Percentiles rank a stretch among this genome's conserved stretches.
phyloP scores from a whole-genome alignment of 2,888 invertebrate genomes.

The Chelonus formosanus region DNA sequence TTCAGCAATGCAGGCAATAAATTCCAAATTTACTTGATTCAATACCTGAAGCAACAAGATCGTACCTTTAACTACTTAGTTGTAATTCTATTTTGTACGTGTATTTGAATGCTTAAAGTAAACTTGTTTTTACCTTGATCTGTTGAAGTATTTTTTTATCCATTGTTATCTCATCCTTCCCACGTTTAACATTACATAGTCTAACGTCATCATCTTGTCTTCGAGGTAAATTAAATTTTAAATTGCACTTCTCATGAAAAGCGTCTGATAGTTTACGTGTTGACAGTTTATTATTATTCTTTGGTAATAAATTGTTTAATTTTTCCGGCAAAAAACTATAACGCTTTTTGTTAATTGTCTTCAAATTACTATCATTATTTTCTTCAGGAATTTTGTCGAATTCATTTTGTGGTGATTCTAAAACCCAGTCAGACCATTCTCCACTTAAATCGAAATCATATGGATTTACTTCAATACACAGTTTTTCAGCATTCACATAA shows the following conservation, averaged over 20 bases:
- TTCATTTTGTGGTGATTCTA: conserved; percentile 6
- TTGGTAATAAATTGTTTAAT: conserved; percentile 38
- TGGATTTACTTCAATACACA: neutral
- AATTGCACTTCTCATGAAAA: conserved; percentile 16
- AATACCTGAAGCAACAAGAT: conserved; percentile 67
- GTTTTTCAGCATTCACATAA: no score
- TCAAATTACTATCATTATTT: conserved; percentile 12
- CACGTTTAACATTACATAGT: conserved; percentile 41
- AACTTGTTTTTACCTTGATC: conserved; percentile 43
- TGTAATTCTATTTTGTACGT: neutral
- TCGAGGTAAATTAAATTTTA: conserved; percentile 24
- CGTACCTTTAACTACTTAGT: neutral
- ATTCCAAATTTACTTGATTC: conserved; percentile 80
- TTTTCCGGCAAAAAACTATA: conserved; percentile 40
- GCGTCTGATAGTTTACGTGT: conserved; percentile 9
- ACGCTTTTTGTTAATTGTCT: conserved; percentile 7
- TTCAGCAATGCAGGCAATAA: conserved; percentile 69
- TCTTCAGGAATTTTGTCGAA: conserved; percentile 9
- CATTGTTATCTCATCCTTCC: conserved; percentile 47
- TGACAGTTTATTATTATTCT: conserved; percentile 32
- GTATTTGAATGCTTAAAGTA: no score
- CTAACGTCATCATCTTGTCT: conserved; percentile 42
- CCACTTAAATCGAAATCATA: conserved; percentile 35
- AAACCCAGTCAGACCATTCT: conserved; percentile 56
- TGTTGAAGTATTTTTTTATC: conserved; percentile 43